These are phyloP conservation scores for Triops cancriformis DNA, from an alignment of 1,140 invertebrate species.

Conservation along the genomic window DNA sequence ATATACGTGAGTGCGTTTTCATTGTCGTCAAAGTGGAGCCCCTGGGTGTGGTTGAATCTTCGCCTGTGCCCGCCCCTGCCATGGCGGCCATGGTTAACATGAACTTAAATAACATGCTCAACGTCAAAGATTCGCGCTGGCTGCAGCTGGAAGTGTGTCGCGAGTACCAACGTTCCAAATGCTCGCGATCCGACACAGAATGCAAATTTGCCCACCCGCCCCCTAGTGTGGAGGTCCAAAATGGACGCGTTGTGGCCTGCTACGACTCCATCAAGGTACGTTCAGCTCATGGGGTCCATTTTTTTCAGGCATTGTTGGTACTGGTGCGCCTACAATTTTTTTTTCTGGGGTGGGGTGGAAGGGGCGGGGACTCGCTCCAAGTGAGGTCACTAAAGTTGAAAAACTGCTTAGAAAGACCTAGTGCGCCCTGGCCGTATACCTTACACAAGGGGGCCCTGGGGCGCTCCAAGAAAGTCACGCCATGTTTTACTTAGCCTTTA, in stretches of 20 bases:
- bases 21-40: neutral
- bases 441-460: too few species aligned
- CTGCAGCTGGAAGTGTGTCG: slow-evolving; percentile 98
- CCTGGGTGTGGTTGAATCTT: slow-evolving; percentile 12
- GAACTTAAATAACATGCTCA: slow-evolving; percentile 76
- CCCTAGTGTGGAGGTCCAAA: slow-evolving; percentile 98
- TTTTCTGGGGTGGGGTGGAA: slow-evolving; percentile 16
- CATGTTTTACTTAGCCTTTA: too few species aligned
- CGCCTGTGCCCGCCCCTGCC: neutral
- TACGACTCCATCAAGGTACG: slow-evolving; percentile 99
- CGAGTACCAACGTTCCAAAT: slow-evolving; percentile 99
- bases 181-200: slow-evolving; percentile 94
- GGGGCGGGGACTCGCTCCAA: neutral
- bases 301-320: slow-evolving; percentile 2
- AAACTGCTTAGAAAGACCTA: too few species aligned
- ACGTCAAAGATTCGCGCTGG: slow-evolving; percentile 99
- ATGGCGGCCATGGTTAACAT: slow-evolving; percentile 89
- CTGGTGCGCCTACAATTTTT: slow-evolving; percentile 26
- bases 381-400: neutral
- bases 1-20: neutral
- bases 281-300: slow-evolving; percentile 29
- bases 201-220: slow-evolving; percentile 99
- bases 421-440: too few species aligned
- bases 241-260: slow-evolving; percentile 98
- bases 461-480: too few species aligned